phyloP scores from a whole-genome alignment of 2,113 vertebrate genomes.

The Leucopternis melanops region DNA sequence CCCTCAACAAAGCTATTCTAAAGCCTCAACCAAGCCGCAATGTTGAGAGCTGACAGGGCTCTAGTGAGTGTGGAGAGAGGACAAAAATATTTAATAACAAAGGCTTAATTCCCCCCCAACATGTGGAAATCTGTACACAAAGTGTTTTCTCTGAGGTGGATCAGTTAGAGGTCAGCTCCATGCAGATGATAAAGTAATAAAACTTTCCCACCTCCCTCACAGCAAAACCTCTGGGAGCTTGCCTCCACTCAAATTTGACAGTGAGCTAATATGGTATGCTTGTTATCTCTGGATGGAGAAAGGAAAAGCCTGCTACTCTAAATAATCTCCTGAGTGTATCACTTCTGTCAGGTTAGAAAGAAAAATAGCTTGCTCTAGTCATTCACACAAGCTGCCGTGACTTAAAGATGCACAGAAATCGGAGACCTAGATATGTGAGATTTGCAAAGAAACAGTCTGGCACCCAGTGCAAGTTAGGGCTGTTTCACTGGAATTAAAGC shows the following conservation, averaged over 20 bases:
- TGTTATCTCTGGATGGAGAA: background rate
- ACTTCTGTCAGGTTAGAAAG: background rate
- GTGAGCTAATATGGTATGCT: background rate
- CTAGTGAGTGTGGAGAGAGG: background rate
- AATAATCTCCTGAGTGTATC: background rate
- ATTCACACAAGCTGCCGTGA: background rate
- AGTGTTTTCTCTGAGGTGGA: background rate
- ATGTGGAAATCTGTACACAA: background rate
- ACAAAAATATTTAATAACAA: background rate
- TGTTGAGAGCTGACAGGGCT: background rate
- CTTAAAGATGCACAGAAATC: background rate
- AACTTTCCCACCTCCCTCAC: background rate
- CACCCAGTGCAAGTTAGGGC: background rate
- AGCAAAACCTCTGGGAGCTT: background rate
- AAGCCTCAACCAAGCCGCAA: background rate
- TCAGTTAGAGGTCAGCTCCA: background rate
- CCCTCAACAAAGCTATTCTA: background rate
- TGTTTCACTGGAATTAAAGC: background rate
- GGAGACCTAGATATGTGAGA: fast-evolving
- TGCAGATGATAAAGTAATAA: background rate
- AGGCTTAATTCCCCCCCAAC: background rate
- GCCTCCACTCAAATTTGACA: background rate
- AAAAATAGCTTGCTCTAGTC: background rate
- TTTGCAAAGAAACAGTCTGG: background rate
- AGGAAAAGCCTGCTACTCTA: background rate